Evolutionary conservation across 37 sponge, comb jelly and placozoan genomes (phyloP).

Genomic region (Aplysina aerophoba): DNA sequence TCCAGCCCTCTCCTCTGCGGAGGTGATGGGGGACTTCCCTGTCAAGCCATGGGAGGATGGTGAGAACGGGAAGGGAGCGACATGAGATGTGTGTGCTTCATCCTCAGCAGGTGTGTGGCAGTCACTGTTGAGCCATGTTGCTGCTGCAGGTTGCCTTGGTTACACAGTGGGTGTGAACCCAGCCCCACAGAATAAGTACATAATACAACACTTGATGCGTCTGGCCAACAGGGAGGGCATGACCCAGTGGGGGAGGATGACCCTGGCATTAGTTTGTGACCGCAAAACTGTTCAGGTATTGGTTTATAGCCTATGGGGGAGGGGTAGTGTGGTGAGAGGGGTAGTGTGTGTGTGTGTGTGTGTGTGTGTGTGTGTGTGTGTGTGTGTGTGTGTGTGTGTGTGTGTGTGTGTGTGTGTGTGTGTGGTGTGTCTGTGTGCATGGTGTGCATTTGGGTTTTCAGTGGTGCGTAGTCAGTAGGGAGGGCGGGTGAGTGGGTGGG

Average conservation of each 20-base stretch:
- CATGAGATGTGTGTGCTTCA: not conserved
- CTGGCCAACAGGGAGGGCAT: not conserved
- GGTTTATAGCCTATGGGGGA: too few species aligned
- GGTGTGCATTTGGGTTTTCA: too few species aligned
- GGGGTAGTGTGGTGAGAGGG: too few species aligned
- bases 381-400: too few species aligned
- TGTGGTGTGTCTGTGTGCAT: too few species aligned
- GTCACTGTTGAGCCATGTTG: not conserved
- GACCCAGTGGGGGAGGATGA: conserved; percentile 26
- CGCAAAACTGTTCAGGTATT: conserved; percentile 4
- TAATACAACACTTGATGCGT: not conserved
- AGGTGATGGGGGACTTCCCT: not conserved
- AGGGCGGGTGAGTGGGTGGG: too few species aligned
- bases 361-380: too few species aligned
- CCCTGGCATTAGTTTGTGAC: conserved; percentile 25
- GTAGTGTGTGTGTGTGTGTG: too few species aligned
- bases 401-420: too few species aligned
- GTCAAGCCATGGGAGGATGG: conserved; percentile 19
- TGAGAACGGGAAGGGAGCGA: not conserved
- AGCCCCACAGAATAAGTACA: not conserved
- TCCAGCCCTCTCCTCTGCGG: not conserved
- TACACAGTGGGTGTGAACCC: conserved; percentile 25
- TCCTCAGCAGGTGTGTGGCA: not conserved
- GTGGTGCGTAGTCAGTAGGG: too few species aligned
- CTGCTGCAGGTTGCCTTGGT: not conserved